These are phyloP conservation scores for Lasioglossum malachurum DNA, from an alignment of 2,888 invertebrate genomes.

Conservation along the genomic window DNA sequence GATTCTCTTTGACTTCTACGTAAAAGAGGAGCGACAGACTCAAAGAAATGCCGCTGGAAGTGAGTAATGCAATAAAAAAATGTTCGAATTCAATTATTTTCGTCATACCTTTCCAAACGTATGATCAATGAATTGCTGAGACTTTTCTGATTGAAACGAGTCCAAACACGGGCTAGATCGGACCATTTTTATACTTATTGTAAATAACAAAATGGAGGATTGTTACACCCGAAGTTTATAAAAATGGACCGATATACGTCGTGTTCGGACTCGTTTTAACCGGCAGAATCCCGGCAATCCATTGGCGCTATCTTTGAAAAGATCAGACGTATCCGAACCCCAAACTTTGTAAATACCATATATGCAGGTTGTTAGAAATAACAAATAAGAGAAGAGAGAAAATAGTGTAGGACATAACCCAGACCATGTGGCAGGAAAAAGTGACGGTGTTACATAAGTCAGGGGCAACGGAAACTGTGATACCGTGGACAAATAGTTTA, in stretches of 20 bases:
- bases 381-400: background rate
- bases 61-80: accelerated
- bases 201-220: background rate
- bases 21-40: background rate
- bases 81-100: background rate
- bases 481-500: conserved; percentile 52
- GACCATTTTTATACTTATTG: background rate
- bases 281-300: background rate
- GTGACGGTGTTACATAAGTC: background rate
- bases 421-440: background rate
- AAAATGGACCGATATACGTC: background rate
- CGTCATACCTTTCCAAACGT: accelerated
- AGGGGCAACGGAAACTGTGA: background rate
- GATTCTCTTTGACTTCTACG: background rate
- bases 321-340: background rate
- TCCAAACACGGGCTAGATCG: background rate
- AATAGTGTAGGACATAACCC: background rate
- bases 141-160: background rate
- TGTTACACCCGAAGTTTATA: background rate
- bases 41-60: background rate
- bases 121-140: background rate
- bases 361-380: background rate
- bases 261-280: background rate
- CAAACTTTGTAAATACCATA: background rate
- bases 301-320: background rate